phyloP scores from a whole-genome alignment of 2,888 invertebrate genomes.

The Acleris holmiana region DNA sequence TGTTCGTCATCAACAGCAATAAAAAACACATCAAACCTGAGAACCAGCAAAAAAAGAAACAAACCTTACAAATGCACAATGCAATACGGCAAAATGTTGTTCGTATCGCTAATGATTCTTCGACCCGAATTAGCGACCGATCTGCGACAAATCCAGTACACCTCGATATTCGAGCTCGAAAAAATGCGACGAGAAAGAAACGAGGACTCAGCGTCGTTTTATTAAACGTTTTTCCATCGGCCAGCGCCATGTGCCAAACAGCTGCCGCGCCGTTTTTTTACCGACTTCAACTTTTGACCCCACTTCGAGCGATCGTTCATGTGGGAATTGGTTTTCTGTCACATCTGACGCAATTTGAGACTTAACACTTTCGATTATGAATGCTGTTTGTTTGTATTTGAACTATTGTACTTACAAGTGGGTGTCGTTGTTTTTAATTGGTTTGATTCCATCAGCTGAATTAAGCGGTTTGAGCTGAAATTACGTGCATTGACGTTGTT shows the following conservation, averaged over 20 bases:
- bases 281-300: constrained; percentile 79
- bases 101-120: constrained; percentile 22
- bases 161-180: constrained; percentile 40
- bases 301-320: constrained; percentile 79
- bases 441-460: constrained; percentile 8
- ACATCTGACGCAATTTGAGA: constrained; percentile 60
- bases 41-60: too few species aligned
- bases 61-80: too few species aligned
- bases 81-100: too few species aligned
- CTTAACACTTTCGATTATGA: constrained; percentile 53
- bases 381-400: constrained; percentile 48
- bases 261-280: constrained; percentile 77
- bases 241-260: constrained; percentile 73
- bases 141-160: constrained; percentile 21
- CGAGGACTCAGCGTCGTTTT: constrained; percentile 56
- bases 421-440: constrained; percentile 27
- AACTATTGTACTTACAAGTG: constrained; percentile 19
- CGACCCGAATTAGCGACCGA: constrained; percentile 25
- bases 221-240: constrained; percentile 64
- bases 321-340: constrained; percentile 73
- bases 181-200: constrained; percentile 58
- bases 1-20: too few species aligned
- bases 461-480: neutral
- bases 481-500: neutral
- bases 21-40: too few species aligned